Evolutionary conservation across 2,113 vertebrate species (phyloP).

Genomic region (Solea senegalensis): DNA sequence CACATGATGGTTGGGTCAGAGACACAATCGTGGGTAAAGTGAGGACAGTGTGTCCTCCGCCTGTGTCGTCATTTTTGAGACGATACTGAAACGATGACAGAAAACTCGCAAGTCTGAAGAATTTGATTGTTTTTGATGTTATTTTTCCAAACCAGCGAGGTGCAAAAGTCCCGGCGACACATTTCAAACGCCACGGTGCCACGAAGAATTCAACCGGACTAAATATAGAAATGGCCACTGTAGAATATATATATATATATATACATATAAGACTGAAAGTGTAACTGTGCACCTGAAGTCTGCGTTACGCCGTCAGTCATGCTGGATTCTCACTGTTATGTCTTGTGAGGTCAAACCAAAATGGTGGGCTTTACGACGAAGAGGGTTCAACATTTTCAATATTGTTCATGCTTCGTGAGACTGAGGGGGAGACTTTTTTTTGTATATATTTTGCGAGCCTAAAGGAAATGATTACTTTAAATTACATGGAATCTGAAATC

Average conservation of each 20-base stretch:
- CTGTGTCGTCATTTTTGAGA: no score
- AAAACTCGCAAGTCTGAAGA: no score
- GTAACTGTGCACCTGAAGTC: slow-evolving; percentile 16
- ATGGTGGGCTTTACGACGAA: not conserved
- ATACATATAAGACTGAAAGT: not conserved
- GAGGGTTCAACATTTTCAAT: slow-evolving; percentile 12
- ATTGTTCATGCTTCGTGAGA: slow-evolving; percentile 23
- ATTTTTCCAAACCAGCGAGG: not conserved
- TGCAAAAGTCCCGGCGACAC: slow-evolving; percentile 12
- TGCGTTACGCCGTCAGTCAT: not conserved
- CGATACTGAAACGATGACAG: no score
- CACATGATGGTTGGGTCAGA: no score
- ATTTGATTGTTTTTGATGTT: no score
- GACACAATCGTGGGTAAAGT: no score
- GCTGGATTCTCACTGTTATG: not conserved
- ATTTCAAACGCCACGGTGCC: not conserved
- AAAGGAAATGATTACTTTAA: slow-evolving; percentile 43
- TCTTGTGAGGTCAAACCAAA: slow-evolving; percentile 18
- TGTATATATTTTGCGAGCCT: not conserved
- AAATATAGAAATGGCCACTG: not conserved
- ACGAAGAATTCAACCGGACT: no score
- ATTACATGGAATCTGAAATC: slow-evolving; percentile 77
- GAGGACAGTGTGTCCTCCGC: no score
- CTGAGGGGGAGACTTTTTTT: slow-evolving; percentile 1
- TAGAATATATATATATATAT: not conserved